These are phyloP conservation scores for Dryobota labecula DNA, from an alignment of 2,888 invertebrate genomes.

Conservation along the genomic window DNA sequence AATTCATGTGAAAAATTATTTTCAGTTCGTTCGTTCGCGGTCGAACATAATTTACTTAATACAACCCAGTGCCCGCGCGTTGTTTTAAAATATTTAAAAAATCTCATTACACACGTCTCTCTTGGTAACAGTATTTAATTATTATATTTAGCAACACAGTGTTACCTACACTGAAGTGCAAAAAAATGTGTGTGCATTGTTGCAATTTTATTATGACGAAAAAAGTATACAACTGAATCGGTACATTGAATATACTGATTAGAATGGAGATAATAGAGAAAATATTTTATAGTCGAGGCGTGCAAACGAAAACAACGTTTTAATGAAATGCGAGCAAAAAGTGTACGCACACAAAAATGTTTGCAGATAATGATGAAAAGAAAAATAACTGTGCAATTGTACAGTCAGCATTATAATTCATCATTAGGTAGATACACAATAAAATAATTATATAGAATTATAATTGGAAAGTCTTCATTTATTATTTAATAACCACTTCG, in stretches of 20 bases:
- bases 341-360: constrained; percentile 51
- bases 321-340: constrained; percentile 54
- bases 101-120: constrained; percentile 13
- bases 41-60: constrained; percentile 6
- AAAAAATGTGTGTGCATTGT: constrained; percentile 59
- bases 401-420: constrained; percentile 10
- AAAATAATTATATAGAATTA: constrained; percentile 25
- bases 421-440: background rate
- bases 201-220: constrained; percentile 65
- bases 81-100: constrained; percentile 4
- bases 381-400: constrained; percentile 32
- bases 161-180: constrained; percentile 36
- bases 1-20: background rate
- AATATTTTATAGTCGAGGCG: constrained; percentile 62
- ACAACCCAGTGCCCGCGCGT: background rate
- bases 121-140: constrained; percentile 41
- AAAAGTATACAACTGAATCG: constrained; percentile 58
- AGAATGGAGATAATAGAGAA: constrained; percentile 65
- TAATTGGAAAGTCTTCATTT: background rate
- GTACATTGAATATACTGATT: constrained; percentile 66
- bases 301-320: constrained; percentile 57
- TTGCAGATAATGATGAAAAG: constrained; percentile 40
- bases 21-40: constrained; percentile 1
- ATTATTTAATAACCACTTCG: background rate
- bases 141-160: constrained; percentile 44